Evolutionary conservation across 2,888 invertebrate species (phyloP).

Genomic region (Stramonita haemastoma): DNA sequence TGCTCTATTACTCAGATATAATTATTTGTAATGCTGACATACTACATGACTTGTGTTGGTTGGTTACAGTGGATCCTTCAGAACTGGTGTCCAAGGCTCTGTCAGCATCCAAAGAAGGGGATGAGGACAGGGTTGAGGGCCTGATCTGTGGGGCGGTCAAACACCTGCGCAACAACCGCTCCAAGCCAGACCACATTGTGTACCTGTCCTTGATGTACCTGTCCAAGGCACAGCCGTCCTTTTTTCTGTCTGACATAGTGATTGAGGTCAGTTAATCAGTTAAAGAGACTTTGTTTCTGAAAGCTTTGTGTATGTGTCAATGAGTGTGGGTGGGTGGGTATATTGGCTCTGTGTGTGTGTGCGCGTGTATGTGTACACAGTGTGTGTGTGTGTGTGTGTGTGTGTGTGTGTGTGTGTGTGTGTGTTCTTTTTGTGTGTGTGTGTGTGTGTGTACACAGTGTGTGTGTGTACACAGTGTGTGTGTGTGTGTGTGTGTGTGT

Average conservation of each 20-base stretch:
- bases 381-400: too few relatives aligned
- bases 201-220: conserved; percentile 89
- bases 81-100: conserved; percentile 87
- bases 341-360: background rate
- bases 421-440: too few relatives aligned
- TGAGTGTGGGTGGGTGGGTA: background rate
- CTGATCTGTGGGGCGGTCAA: conserved; percentile 93
- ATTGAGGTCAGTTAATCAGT: conserved; percentile 76
- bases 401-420: too few relatives aligned
- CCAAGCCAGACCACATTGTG: conserved; percentile 89
- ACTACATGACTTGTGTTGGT: too few relatives aligned
- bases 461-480: background rate
- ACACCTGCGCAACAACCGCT: conserved; percentile 86
- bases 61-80: conserved; percentile 83
- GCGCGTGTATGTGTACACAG: too few relatives aligned
- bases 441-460: too few relatives aligned
- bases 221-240: conserved; percentile 86
- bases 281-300: background rate
- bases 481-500: too few relatives aligned
- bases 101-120: conserved; percentile 87
- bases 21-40: too few relatives aligned
- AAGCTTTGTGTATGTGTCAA: background rate
- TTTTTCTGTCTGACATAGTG: conserved; percentile 78
- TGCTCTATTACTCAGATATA: too few relatives aligned
- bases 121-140: conserved; percentile 85